Evolutionary conservation across 1,140 invertebrate genomes (phyloP).

Genomic region (Polypedilum vanderplanki): DNA sequence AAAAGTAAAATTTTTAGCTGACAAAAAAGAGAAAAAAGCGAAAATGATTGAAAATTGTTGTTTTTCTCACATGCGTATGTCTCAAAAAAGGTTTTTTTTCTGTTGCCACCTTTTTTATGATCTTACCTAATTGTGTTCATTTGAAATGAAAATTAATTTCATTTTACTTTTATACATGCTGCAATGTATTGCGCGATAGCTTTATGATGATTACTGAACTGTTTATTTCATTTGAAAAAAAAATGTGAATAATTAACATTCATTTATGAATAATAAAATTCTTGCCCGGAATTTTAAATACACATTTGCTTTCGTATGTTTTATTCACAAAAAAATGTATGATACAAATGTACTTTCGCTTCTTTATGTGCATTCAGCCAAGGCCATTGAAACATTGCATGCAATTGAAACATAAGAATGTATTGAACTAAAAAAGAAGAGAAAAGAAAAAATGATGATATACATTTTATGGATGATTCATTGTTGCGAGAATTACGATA

Average conservation of each 20-base stretch:
- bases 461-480: background rate
- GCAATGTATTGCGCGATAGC: too few relatives aligned
- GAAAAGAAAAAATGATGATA: background rate
- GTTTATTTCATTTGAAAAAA: background rate
- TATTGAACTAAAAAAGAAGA: background rate
- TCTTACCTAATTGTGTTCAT: too few relatives aligned
- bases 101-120: too few relatives aligned
- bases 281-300: background rate
- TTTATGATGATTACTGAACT: too few relatives aligned
- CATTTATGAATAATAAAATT: background rate
- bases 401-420: background rate
- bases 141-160: too few relatives aligned
- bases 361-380: background rate
- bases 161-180: too few relatives aligned
- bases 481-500: background rate
- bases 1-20: background rate
- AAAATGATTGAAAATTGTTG: conserved; percentile 15
- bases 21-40: background rate
- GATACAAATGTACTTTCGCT: background rate
- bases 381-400: background rate
- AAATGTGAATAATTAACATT: conserved; percentile 2
- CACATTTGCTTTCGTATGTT: background rate
- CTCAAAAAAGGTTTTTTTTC: too few relatives aligned
- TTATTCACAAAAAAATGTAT: background rate
- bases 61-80: too few relatives aligned